Evolutionary conservation across 2,888 invertebrate species (phyloP), one percentile per base, ranked within the genome.

Genomic region (Volucella bombylans): DNA sequence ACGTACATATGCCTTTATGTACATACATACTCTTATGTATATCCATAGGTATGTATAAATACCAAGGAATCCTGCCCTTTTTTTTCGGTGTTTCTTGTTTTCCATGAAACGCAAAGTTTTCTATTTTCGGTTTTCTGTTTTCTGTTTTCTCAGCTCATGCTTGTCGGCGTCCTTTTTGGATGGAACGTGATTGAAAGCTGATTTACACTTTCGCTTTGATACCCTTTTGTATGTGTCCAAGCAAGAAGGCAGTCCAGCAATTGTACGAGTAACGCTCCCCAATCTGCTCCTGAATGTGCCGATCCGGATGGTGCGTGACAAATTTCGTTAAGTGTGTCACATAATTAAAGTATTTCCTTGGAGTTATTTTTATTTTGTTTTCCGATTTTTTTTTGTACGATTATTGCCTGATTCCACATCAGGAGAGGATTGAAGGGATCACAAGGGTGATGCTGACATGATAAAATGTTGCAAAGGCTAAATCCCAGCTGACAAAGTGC

Each of bases 191-290:
- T 78, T 78, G 77, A 78, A 71, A 64, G 77, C 69, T 78, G 77
- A 78, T 78, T 78, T 78, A 78, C 77, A 78, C 77, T 71, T 69
- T 78, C 55, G 69, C 69, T 64, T 78, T 78, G 77, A 78, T 78
- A 69, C 69, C 69, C 54, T 69, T 57, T 55, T 57, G 47, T 47
- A 64, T 39, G 11, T n/a, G 52, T 3, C 12, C 15, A 4, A n/a
- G 6, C 18, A 12, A 1, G 38, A n/a, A 15, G 52, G 4, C 39
- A n/a, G 31, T 31, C 31, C 45, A 31, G 31, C 49, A 49, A 49
- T 39, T 78, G 69, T 78, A 68, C 31, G 1, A 31, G 6, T 31
- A 31, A 31, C 6, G 6, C 31, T 31, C 6, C 31, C 31, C 31
- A 73, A 55, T 55, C 64, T 50, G 11, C 45, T 55, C 54, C 31